These are phyloP conservation scores for Amniataba percoides DNA, from an alignment of 2,797 vertebrate species.

Conservation along the genomic window DNA sequence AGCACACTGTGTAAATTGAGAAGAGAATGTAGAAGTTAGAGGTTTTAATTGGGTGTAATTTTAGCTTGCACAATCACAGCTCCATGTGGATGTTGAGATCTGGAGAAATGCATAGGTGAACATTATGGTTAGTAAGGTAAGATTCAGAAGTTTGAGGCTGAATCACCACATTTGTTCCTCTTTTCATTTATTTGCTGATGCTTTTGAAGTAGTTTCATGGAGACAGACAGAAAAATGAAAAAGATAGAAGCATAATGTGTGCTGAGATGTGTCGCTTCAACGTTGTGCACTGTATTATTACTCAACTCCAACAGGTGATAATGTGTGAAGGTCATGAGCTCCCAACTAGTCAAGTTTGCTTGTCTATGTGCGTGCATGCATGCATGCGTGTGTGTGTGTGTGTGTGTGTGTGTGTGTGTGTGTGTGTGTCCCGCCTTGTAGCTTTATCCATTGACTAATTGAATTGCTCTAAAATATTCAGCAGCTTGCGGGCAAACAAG, in stretches of 20 bases:
- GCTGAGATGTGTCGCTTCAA: too few species aligned
- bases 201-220: slow-evolving; percentile 5
- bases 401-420: slow-evolving; percentile 11
- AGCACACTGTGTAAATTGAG: not conserved
- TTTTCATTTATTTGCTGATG: not conserved
- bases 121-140: not conserved
- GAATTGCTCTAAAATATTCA: slow-evolving; percentile 70
- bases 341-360: not conserved
- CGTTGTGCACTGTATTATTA: not conserved
- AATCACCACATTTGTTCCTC: not conserved
- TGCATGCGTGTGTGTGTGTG: too few species aligned
- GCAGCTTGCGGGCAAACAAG: slow-evolving; percentile 46
- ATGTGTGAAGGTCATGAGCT: not conserved
- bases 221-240: not conserved
- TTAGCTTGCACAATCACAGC: not conserved
- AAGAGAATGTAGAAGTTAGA: not conserved
- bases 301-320: not conserved
- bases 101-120: not conserved
- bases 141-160: not conserved
- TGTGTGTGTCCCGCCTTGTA: slow-evolving; percentile 6
- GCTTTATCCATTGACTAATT: slow-evolving; percentile 58
- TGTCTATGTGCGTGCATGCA: not conserved
- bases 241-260: too few species aligned
- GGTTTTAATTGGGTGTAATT: not conserved
- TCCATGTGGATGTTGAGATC: not conserved